phyloP scores from a whole-genome alignment of 2,888 invertebrate genomes.

The Sabatieria punctata region DNA sequence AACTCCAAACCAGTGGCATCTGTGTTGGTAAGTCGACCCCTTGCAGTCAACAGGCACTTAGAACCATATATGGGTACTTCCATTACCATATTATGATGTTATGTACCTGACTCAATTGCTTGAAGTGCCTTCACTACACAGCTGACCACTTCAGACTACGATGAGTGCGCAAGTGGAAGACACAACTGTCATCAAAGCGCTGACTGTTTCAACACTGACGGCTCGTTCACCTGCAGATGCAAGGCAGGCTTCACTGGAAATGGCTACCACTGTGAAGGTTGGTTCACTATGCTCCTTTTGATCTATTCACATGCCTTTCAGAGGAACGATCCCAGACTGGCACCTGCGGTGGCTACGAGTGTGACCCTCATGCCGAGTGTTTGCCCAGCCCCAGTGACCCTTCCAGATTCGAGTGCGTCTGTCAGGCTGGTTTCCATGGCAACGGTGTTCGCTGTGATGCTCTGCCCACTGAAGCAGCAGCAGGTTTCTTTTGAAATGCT shows the following conservation, averaged over 20 bases:
- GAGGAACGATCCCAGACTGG: neutral
- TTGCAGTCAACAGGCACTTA: no score
- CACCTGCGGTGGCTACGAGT: slow-evolving; percentile 29
- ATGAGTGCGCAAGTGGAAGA: slow-evolving; percentile 62
- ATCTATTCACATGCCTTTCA: neutral
- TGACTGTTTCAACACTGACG: slow-evolving; percentile 59
- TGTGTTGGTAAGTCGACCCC: slow-evolving; percentile 49
- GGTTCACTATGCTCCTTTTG: neutral
- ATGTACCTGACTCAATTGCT: no score
- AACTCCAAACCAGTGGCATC: slow-evolving; percentile 33
- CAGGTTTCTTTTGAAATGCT: no score
- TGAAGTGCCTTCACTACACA: no score
- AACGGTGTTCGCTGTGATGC: slow-evolving; percentile 46
- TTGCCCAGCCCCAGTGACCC: slow-evolving; percentile 23
- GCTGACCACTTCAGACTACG: slow-evolving; percentile 61
- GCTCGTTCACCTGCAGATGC: slow-evolving; percentile 63
- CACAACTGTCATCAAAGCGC: slow-evolving; percentile 72
- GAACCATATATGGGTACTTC: no score
- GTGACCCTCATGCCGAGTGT: slow-evolving; percentile 46
- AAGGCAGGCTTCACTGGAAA: slow-evolving; percentile 56
- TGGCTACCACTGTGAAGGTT: slow-evolving; percentile 46
- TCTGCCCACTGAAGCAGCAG: no score
- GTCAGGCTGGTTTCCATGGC: slow-evolving; percentile 46
- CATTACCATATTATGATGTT: no score
- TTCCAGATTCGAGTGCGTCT: slow-evolving; percentile 43